Evolutionary conservation across 1,140 invertebrate genomes (phyloP), one percentile per base, ranked within the genome.

Genomic region (Atta texana): DNA sequence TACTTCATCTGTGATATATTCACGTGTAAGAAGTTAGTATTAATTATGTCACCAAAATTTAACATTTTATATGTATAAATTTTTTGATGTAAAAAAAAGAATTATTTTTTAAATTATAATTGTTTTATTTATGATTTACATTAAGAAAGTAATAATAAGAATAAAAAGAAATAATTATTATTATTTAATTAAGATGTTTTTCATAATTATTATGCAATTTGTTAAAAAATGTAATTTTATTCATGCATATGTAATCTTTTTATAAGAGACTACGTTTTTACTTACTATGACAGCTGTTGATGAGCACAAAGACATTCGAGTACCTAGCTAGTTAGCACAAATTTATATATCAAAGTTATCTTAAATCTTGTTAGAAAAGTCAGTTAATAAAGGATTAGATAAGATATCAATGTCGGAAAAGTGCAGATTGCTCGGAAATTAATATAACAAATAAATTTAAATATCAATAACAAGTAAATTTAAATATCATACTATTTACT

Each of bases 1-100:
- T 89, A 44, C 10, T 87, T 89, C 89, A 91, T 91, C 90, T 91
- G 31, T 2, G 68, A 53, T 44, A 80, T 55, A 63, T 21, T 3
- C 6, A 7, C 55, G 4, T 5, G 3, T 31, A 51, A 74, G 21
- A 12, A 87, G 51, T 24, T 39, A 59, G 21, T 75, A 59, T 66
- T 28, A 12, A 76, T 1, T 49, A 8, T 53, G 21, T 59, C 10
- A 51, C 34, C 7, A 39, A 39, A 39, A 44, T 8, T 44, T 10
- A 44, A 12, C 8, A 31, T 63, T 28, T 63, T 7, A 18, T 34
- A 2, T 66, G 21, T 76, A 21, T 55, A 39, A 57, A 21, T 57
- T 39, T 7, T 8, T 7, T 8, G 1, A 72, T 10, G 5, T 4
- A 39, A 75, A 16, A 75, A 75, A 39, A 44, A 61, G 21, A 3